Base-by-base conservation (phyloP, 2,113 vertebrate species). In the Malaclemys terrapin region DNA sequence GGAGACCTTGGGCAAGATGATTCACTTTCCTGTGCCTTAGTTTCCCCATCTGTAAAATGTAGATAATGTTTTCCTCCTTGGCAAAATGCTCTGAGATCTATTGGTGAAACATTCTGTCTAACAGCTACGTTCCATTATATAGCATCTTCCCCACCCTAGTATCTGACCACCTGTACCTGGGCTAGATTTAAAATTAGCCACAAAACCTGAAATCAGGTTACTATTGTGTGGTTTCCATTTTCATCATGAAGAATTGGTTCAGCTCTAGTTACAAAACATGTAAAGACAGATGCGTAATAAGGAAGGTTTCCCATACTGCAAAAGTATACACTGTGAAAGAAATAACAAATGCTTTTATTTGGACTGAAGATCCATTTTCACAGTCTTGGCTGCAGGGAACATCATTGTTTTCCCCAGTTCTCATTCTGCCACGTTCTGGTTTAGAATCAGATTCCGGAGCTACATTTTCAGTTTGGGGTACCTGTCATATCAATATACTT, bases 221-320 rank as follows among this genome's bases (percentile, higher is more conserved):
- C 69, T 75, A 24, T 24, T 22, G 20, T 38, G 69, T 24, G 38
- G 20, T 24, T 75, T 24, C 38, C 69, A 72, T 8, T 72, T 72
- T 72, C 35, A 38, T 38, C 22, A 72, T n/a, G 8, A 19, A 0
- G 24, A 35, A 62, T 35, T 29, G 5, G 25, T 29, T 29, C 25
- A 57, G 25, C 31, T 78, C 14, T 88, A 52, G 22, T 5, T 27
- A 8, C n/a, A 49, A 88, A 85, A 4, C 1, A 0, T 5, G 27
- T 3, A 24, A 14, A 0, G 0, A 45, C 24, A 27, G 10, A 8
- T 1, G 17, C 54, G 45, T 11, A 14, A 27, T 72, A 11, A 2
- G 42, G 42, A 53, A 82, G 22, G 2, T 69, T 81, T 84, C 35
- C 35, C 14, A 2, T 29, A 38, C 25, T 1, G 0, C 53, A 31